These are phyloP conservation scores for Ammodramus savannarum DNA, from an alignment of 2,113 vertebrate genomes.

Conservation along the genomic window DNA sequence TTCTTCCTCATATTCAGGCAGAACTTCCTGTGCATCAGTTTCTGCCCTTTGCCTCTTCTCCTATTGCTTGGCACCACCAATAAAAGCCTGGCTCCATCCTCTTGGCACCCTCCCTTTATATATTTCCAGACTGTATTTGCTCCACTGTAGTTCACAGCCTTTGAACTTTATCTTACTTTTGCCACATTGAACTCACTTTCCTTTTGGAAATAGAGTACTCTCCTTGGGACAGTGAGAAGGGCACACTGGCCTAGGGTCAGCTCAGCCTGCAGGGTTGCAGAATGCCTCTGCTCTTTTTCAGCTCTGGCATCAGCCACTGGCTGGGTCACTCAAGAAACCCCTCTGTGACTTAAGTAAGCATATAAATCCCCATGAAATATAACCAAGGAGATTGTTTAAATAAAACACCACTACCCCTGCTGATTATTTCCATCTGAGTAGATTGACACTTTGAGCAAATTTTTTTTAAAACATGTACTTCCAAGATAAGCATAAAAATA, in stretches of 20 bases:
- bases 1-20: neutral
- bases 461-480: neutral
- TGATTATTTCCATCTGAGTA: neutral
- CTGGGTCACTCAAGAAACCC: neutral
- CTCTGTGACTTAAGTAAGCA: neutral
- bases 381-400: neutral
- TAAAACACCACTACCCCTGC: neutral
- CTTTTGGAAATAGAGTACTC: neutral
- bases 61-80: neutral
- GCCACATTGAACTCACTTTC: neutral
- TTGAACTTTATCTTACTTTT: conserved; percentile 3
- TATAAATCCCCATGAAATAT: neutral
- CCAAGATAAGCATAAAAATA: neutral
- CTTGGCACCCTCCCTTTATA: neutral
- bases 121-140: neutral
- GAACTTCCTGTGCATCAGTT: neutral
- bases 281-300: neutral
- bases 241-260: neutral
- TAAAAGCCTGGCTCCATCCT: neutral
- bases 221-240: neutral
- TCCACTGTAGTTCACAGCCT: neutral
- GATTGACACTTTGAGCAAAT: neutral
- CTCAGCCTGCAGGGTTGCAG: neutral
- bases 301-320: neutral
- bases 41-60: neutral